These are phyloP conservation scores for Trachelus tabidus DNA, from an alignment of 2,888 invertebrate genomes.

Conservation along the genomic window DNA sequence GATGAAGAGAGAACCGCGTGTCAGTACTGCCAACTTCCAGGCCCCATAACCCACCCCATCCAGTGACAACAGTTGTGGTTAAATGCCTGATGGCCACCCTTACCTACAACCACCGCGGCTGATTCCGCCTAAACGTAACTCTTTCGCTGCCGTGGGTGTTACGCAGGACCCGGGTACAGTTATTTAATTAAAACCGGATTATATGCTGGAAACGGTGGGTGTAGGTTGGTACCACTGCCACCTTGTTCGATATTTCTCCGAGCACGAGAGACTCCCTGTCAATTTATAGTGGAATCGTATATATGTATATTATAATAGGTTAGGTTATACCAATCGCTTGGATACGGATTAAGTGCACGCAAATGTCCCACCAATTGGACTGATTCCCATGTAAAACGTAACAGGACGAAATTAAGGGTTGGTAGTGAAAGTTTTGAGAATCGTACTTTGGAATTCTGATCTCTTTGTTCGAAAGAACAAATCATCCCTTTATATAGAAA, in stretches of 20 bases:
- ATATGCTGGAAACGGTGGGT: slow-evolving; percentile 29
- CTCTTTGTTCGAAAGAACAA: not conserved
- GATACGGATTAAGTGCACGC: slow-evolving; percentile 47
- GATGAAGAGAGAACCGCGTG: not conserved
- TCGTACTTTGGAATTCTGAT: not conserved
- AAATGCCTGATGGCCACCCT: slow-evolving; percentile 53
- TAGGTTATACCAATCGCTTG: slow-evolving; percentile 47
- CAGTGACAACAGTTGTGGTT: slow-evolving; percentile 63
- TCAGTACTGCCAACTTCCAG: slow-evolving; percentile 7
- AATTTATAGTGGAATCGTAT: not conserved
- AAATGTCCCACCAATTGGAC: slow-evolving; percentile 17
- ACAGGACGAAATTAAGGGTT: not conserved
- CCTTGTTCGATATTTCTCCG: not conserved
- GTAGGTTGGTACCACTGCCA: not conserved
- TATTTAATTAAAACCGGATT: slow-evolving; percentile 65
- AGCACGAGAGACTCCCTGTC: not conserved
- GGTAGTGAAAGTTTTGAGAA: not conserved
- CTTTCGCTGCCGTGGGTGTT: slow-evolving; percentile 10
- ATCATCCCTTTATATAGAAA: not conserved
- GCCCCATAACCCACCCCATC: slow-evolving; percentile 52
- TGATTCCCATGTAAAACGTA: not conserved
- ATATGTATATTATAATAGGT: not conserved
- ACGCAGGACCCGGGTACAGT: slow-evolving; percentile 29
- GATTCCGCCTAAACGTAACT: slow-evolving; percentile 5
- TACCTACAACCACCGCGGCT: slow-evolving; percentile 16